phyloP scores from a whole-genome alignment of 1,140 invertebrate genomes.

The Aphelenchoides avenae region DNA sequence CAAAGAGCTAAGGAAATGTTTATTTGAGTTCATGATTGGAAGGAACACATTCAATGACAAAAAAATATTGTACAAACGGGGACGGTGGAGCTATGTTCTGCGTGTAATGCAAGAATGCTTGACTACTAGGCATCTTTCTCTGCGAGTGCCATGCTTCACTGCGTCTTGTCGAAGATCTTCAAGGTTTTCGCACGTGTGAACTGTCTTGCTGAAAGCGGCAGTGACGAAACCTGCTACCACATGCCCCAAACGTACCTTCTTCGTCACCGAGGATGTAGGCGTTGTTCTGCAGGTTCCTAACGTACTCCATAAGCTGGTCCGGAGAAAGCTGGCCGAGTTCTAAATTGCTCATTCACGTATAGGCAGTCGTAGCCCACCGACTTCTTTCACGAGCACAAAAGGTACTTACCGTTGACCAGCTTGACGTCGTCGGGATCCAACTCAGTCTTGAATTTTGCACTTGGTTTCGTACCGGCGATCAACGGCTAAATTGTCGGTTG shows the following conservation, averaged over 20 bases:
- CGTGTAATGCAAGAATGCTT: too few relatives aligned
- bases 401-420: slow-evolving; percentile 30
- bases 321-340: slow-evolving; percentile 42
- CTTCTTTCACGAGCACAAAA: too few relatives aligned
- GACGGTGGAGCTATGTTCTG: too few relatives aligned
- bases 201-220: slow-evolving; percentile 20
- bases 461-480: background rate
- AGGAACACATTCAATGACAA: too few relatives aligned
- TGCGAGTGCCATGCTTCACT: background rate
- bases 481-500: slow-evolving; percentile 24
- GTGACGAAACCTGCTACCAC: background rate
- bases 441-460: slow-evolving; percentile 33
- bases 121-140: too few relatives aligned
- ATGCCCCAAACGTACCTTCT: slow-evolving; percentile 24
- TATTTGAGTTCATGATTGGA: too few relatives aligned
- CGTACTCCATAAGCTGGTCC: slow-evolving; percentile 42
- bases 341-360: slow-evolving; percentile 7
- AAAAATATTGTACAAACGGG: too few relatives aligned
- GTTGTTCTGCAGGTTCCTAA: slow-evolving; percentile 28
- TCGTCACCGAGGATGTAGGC: slow-evolving; percentile 23
- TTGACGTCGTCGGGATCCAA: slow-evolving; percentile 40
- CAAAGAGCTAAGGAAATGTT: too few relatives aligned
- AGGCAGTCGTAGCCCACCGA: too few relatives aligned
- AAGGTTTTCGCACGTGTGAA: slow-evolving; percentile 32
- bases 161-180: slow-evolving; percentile 21